These are phyloP conservation scores for Tiliqua scincoides DNA, from an alignment of 2,113 vertebrate species.

Conservation along the genomic window DNA sequence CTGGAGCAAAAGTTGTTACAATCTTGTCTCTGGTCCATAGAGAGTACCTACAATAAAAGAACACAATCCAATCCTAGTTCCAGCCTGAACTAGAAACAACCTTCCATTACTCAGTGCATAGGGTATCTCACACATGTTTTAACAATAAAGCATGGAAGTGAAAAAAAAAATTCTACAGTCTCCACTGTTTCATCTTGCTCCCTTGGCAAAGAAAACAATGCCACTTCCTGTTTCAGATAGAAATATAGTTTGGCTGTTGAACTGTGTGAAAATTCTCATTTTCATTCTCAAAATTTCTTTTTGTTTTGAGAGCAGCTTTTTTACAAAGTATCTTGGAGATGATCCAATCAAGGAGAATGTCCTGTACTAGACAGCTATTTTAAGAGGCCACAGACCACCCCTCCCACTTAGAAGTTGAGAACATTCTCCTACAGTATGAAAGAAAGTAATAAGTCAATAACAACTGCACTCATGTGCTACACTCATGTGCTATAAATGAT, in stretches of 20 bases:
- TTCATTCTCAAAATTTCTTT: neutral
- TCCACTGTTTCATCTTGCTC: neutral
- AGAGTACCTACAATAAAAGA: neutral
- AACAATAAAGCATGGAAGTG: neutral
- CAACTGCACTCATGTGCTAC: neutral
- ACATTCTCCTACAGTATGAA: neutral
- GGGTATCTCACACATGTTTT: neutral
- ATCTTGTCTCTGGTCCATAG: neutral
- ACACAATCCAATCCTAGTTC: no score
- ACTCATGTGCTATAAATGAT: no score
- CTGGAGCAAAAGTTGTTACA: neutral
- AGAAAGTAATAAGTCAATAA: neutral
- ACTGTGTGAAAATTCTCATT: neutral
- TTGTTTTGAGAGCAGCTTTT: neutral
- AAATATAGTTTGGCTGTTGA: neutral
- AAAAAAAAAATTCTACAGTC: accelerated
- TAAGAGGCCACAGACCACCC: neutral
- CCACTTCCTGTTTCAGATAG: neutral
- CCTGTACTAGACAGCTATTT: neutral
- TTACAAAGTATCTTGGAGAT: neutral
- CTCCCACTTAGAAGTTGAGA: neutral
- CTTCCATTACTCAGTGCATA: neutral
- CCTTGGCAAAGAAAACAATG: neutral
- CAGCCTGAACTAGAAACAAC: neutral
- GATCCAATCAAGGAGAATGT: accelerated